These are phyloP conservation scores for Pheosia tremula DNA, from an alignment of 2,888 invertebrate genomes.

Conservation along the genomic window DNA sequence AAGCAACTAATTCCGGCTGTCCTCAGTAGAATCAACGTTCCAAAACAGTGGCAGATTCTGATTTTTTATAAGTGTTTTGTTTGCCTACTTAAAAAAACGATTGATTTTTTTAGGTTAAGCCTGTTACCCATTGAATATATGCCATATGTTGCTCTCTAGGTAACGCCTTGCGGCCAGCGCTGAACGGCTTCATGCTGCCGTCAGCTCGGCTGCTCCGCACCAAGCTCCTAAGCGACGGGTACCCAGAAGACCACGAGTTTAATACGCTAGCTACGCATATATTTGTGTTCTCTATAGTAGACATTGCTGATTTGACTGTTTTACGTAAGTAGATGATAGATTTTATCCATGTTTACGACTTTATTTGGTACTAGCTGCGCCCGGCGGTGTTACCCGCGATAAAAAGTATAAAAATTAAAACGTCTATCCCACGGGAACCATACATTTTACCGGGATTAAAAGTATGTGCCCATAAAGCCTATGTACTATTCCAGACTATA, in stretches of 20 bases:
- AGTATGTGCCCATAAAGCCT: too few species aligned
- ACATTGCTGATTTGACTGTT: not conserved
- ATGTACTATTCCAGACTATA: too few species aligned
- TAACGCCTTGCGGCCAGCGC: conserved; percentile 1
- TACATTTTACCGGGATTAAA: too few species aligned
- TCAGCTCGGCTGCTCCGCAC: conserved; percentile 28
- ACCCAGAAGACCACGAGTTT: conserved; percentile 22
- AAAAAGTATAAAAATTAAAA: too few species aligned
- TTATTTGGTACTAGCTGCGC: too few species aligned
- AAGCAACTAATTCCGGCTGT: too few species aligned
- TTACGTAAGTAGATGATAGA: not conserved
- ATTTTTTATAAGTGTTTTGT: too few species aligned
- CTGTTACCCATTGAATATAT: not conserved
- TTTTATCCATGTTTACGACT: not conserved
- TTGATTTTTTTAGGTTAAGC: not conserved
- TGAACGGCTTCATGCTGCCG: conserved; percentile 29
- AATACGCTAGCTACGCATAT: conserved; percentile 24
- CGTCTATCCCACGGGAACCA: too few species aligned
- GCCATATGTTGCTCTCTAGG: not conserved
- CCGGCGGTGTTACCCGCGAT: too few species aligned
- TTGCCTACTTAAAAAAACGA: too few species aligned
- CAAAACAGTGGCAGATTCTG: too few species aligned
- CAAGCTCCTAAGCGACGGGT: conserved; percentile 28
- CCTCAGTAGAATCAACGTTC: too few species aligned
- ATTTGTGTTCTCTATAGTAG: conserved; percentile 7